phyloP scores from a whole-genome alignment of 2,797 vertebrate species.

The Masticophis lateralis region DNA sequence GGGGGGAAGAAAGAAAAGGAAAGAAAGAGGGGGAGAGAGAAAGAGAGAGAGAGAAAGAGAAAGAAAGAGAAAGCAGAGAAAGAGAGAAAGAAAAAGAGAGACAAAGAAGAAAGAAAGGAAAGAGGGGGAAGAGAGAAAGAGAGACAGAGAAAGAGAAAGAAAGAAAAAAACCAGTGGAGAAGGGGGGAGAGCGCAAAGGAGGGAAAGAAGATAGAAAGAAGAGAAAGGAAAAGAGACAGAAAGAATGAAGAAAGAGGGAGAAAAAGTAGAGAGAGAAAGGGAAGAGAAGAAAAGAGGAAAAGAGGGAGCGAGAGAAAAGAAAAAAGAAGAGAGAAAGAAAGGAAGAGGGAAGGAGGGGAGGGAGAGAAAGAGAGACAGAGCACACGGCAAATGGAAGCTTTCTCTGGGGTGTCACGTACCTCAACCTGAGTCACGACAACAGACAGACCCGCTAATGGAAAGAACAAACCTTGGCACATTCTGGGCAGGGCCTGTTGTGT shows the following conservation, averaged over 20 bases:
- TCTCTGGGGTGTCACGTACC: not conserved
- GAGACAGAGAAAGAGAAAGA: fast-evolving
- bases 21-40: too few relatives aligned
- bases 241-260: too few relatives aligned
- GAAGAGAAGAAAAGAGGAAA: not conserved
- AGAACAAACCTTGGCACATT: not conserved
- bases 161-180: too few relatives aligned
- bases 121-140: too few relatives aligned
- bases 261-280: too few relatives aligned
- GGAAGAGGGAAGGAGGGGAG: too few relatives aligned
- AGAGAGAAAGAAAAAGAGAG: too few relatives aligned
- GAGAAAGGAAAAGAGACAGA: too few relatives aligned
- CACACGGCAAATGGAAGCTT: not conserved
- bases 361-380: not conserved
- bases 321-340: not conserved
- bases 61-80: fast-evolving
- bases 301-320: not conserved
- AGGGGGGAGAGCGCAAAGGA: too few relatives aligned
- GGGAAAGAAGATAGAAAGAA: not conserved
- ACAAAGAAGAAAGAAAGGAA: too few relatives aligned
- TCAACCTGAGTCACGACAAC: too few relatives aligned
- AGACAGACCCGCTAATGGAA: not conserved
- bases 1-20: too few relatives aligned
- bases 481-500: not conserved
- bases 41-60: fast-evolving